phyloP scores from a whole-genome alignment of 2,113 vertebrate genomes.

The Drymodes brunneopygia region DNA sequence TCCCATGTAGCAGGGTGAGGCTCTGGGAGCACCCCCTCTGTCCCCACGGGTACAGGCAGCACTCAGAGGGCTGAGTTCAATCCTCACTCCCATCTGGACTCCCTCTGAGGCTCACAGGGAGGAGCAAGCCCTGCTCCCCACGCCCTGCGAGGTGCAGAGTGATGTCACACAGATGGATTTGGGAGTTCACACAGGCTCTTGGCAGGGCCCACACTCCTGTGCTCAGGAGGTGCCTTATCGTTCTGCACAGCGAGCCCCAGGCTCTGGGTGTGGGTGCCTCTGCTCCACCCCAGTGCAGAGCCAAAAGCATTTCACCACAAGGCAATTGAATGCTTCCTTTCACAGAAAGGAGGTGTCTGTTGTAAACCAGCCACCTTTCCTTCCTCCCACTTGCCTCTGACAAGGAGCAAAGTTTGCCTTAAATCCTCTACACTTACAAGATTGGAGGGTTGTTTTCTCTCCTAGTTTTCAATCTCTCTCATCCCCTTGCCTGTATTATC shows the following conservation, averaged over 20 bases:
- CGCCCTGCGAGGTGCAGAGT: background rate
- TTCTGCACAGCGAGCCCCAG: slow-evolving; percentile 3
- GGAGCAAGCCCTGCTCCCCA: background rate
- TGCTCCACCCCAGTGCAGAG: background rate
- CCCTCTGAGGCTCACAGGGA: background rate
- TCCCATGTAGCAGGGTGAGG: background rate
- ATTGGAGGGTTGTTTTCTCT: background rate
- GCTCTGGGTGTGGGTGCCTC: slow-evolving; percentile 33
- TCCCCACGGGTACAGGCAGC: background rate
- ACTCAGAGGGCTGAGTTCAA: background rate
- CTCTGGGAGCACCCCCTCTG: background rate
- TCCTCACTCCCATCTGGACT: background rate
- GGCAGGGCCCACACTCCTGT: background rate
- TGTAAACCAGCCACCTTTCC: background rate
- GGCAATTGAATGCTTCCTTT: slow-evolving; percentile 46
- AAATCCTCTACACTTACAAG: background rate
- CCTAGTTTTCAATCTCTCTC: background rate
- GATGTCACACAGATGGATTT: background rate
- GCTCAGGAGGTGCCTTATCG: background rate
- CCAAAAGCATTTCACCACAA: slow-evolving; percentile 53
- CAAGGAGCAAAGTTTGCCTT: background rate
- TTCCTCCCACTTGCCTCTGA: background rate
- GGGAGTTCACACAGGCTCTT: background rate
- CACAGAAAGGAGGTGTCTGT: slow-evolving; percentile 2
- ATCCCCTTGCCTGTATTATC: background rate